Base-by-base conservation (phyloP, 1,140 invertebrate species). In the Apis cerana region DNA sequence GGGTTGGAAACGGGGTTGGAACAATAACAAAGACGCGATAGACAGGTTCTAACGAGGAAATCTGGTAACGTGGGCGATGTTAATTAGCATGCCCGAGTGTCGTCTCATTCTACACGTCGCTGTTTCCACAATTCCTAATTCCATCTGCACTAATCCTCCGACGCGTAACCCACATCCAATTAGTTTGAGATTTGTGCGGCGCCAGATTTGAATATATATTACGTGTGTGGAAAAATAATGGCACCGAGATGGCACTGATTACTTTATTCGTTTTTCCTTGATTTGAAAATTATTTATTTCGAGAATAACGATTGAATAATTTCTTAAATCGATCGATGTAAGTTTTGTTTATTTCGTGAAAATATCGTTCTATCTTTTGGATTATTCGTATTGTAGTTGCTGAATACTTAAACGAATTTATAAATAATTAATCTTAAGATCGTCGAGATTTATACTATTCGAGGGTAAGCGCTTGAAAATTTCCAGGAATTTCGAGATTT, bases 81-180 rank as follows among this genome's bases (percentile, higher is more conserved):
- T 86, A 70, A 83, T 87, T 81, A 86, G 67, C 72, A 48, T 64
- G 43, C 33, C 33, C 58, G 64, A 27, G 56, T 33, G 50, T 70
- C 59, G 65, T 62, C 75, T 54, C 80, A 23, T 65, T 83, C 81
- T 72, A 59, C 69, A 64, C 54, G 62, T 43, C 59, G 61, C 59
- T 62, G 85, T 84, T 87, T 65, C 85, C 58, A 65, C 85, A 74
- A 87, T 81, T 86, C 59, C 86, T 87, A 87, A 87, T 87, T 87
- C 76, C 79, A 84, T 87, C 74, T 74, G 80, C 67, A n/a, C 59
- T 59, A 75, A 76, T 71, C 78, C 64, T 59, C 59, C 79, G 61
- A 58, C 54, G 80, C 80, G 74, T 68, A 82, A 70, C 75, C 75
- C 58, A 62, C 74, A 67, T 77, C 81, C 58, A 82, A 82, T 82